These are phyloP conservation scores for Lordiphosa collinella DNA, from an alignment of 1,140 invertebrate species.

Conservation along the genomic window DNA sequence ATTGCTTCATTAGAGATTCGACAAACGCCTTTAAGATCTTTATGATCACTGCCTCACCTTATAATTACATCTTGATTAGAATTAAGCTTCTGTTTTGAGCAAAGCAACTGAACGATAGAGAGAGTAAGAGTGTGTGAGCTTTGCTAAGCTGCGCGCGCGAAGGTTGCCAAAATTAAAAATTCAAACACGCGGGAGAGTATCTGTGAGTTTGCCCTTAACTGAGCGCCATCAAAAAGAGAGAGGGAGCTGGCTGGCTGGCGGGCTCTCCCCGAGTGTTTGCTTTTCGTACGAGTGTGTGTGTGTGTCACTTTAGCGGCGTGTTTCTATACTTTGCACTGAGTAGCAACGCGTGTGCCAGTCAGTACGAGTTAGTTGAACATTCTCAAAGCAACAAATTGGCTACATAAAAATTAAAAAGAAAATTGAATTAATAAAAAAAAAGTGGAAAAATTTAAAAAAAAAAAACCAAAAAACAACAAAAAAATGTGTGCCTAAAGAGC, in stretches of 20 bases:
- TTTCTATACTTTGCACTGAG: conserved; percentile 53
- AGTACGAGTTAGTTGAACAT: conserved; percentile 44
- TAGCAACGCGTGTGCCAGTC: conserved; percentile 34
- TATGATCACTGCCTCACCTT: too few species aligned
- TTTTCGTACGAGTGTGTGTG: conserved; percentile 28
- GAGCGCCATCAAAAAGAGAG: conserved; percentile 1
- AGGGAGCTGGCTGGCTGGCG: background rate
- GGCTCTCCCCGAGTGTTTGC: conserved; percentile 16
- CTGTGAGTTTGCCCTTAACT: conserved; percentile 2
- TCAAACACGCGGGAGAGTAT: conserved; percentile 43
- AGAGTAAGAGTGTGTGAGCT: background rate
- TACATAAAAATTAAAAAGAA: conserved; percentile 24
- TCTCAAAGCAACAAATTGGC: conserved; percentile 19
- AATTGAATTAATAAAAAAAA: conserved; percentile 15
- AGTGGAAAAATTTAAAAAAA: conserved; percentile 15
- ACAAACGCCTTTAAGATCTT: too few species aligned
- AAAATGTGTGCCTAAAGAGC: background rate
- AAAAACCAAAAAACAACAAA: background rate
- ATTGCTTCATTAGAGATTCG: too few species aligned
- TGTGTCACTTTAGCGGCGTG: conserved; percentile 15
- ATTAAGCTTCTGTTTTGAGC: conserved; percentile 30
- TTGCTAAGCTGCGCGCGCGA: conserved; percentile 57
- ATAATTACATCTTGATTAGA: conserved; percentile 8
- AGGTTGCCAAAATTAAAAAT: conserved; percentile 67
- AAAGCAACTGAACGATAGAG: too few species aligned